Percentiles rank a stretch among this genome's conserved stretches.
Evolutionary conservation across 2,888 invertebrate genomes (phyloP).

Genomic region (Phlogophora meticulosa): DNA sequence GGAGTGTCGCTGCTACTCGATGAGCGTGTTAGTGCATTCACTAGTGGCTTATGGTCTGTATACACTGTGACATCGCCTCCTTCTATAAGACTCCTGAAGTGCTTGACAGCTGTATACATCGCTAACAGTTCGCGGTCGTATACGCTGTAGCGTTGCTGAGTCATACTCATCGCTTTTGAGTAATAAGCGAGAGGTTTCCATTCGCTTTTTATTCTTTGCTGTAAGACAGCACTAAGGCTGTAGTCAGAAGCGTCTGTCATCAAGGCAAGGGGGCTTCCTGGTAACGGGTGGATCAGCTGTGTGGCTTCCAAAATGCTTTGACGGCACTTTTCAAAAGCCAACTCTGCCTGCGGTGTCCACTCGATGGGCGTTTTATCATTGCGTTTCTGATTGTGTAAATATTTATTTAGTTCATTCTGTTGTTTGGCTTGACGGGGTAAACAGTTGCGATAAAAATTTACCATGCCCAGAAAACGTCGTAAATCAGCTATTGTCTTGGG

Average conservation of each 20-base stretch:
- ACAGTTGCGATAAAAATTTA: background rate
- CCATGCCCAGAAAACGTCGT: constrained; percentile 3
- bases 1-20: constrained; percentile 43
- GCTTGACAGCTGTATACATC: no score
- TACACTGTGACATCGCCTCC: background rate
- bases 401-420: constrained; percentile 1
- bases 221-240: constrained; percentile 9
- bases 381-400: constrained; percentile 1
- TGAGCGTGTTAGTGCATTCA: constrained; percentile 36
- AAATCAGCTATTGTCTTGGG: background rate
- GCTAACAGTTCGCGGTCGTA: constrained; percentile 8
- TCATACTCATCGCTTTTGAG: constrained; percentile 12
- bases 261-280: constrained; percentile 2
- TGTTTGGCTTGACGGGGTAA: constrained; percentile 1
- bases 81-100: background rate
- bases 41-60: background rate
- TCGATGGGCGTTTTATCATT: constrained; percentile 4
- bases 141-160: constrained; percentile 12
- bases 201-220: background rate
- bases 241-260: constrained; percentile 7
- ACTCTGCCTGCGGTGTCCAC: background rate
- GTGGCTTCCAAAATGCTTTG: constrained; percentile 8
- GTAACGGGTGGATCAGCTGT: background rate
- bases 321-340: constrained; percentile 3
- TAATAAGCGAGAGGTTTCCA: constrained; percentile 13